These are phyloP conservation scores for Trachymyrmex septentrionalis DNA, from an alignment of 1,140 invertebrate species.

Conservation along the genomic window DNA sequence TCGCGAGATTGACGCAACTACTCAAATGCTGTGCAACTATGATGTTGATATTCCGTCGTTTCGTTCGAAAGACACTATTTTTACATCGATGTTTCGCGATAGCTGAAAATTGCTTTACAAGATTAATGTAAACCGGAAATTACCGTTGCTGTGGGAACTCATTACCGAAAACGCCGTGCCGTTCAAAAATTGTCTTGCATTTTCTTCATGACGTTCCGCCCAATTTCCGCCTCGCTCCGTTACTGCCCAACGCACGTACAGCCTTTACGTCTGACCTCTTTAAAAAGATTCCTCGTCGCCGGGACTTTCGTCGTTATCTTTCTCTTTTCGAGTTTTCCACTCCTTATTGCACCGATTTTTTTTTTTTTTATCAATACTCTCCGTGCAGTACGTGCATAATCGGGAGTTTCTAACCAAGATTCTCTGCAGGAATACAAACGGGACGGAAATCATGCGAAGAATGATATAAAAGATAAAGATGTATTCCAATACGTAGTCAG, in stretches of 20 bases:
- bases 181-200: slow-evolving; percentile 69
- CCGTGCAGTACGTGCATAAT: slow-evolving; percentile 46
- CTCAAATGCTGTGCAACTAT: not conserved
- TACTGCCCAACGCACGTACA: slow-evolving; percentile 74
- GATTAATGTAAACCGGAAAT: slow-evolving; percentile 53
- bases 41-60: not conserved
- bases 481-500: not conserved
- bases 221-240: slow-evolving; percentile 70
- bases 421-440: slow-evolving; percentile 63
- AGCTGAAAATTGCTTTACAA: slow-evolving; percentile 28
- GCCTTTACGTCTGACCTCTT: slow-evolving; percentile 73
- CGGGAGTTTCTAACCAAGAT: slow-evolving; percentile 43
- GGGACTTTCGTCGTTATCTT: slow-evolving; percentile 68
- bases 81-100: not conserved
- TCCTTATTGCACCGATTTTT: not conserved
- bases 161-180: slow-evolving; percentile 45
- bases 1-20: slow-evolving; percentile 34
- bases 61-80: not conserved
- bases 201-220: slow-evolving; percentile 56
- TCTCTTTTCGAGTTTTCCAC: not conserved
- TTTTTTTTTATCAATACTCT: slow-evolving; percentile 62
- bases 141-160: slow-evolving; percentile 26
- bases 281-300: slow-evolving; percentile 69
- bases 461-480: slow-evolving; percentile 11
- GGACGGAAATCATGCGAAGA: slow-evolving; percentile 32